Evolutionary conservation across 2,888 invertebrate genomes (phyloP), one percentile per base, ranked within the genome.

Genomic region (Ophioninae sp.): DNA sequence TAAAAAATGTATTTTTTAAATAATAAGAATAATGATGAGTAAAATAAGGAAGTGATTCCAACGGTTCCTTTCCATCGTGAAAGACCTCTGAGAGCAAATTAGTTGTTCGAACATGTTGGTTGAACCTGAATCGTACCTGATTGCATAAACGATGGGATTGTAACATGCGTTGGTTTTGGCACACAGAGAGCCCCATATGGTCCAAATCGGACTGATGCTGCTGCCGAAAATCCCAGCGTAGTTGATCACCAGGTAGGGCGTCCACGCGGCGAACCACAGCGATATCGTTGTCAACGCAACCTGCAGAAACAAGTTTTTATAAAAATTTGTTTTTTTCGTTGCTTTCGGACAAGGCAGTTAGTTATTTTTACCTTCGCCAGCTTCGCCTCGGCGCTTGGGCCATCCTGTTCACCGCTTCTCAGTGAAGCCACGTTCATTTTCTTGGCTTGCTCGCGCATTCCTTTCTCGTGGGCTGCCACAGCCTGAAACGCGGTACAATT

Each of bases 131-230:
- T 67, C 89, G 86, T 82, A 92, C 93, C 93, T 95, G 86, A 95
- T 93, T 61, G 94, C 95, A 88, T 95, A 95, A 8, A 95, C 95
- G 87, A 94, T 93, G 1, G 94, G 94, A 90, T 94, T 94, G 88
- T 94, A 94, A 82, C 93, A 93, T 23, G 94, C 94, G 69, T 94
- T 93, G 13, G 94, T 90, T 81, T 93, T 92, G 83, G 98, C 98
- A 91, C 98, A 98, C 85, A 98, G 95, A 30, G 98, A 97, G 79
- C 97, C 97, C 97, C 97, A 97, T 92, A 97, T 97, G 68, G 97
- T 97, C 81, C 95, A 95, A 84, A 97, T 93, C 17, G 98, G 98
- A 87, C 95, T 96, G 87, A 98, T 95, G 61, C 95, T 95, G 74
- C 94, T 94, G 89, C 96, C 95, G 90, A 97, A 97, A 79, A 97